A percentile compares a stretch with the other conserved stretches of the same genome.
phyloP scores from a whole-genome alignment of 2,888 invertebrate species.

The Acronicta aceris region DNA sequence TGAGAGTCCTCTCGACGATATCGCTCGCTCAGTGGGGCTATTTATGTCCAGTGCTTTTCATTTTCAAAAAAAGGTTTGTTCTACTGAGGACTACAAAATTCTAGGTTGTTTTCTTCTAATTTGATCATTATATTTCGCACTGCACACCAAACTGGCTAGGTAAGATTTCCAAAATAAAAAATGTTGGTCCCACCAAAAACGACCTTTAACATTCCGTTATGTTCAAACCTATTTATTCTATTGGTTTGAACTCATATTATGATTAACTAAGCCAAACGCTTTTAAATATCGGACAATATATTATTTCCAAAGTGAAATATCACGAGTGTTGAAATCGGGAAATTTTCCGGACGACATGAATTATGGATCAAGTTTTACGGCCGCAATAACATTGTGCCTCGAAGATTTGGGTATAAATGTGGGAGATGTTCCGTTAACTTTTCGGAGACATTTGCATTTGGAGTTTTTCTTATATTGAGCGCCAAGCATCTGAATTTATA shows the following conservation, averaged over 20 bases:
- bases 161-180: too few relatives aligned
- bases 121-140: too few relatives aligned
- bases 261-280: constrained; percentile 24
- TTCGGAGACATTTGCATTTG: constrained; percentile 33
- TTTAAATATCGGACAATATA: constrained; percentile 22
- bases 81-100: too few relatives aligned
- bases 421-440: constrained; percentile 50
- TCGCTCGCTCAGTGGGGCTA: too few relatives aligned
- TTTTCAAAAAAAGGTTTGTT: too few relatives aligned
- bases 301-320: constrained; percentile 18
- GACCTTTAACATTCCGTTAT: neutral
- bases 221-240: neutral
- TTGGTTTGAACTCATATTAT: neutral
- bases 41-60: too few relatives aligned
- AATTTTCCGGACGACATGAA: constrained; percentile 33
- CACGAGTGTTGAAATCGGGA: constrained; percentile 35
- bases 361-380: constrained; percentile 47
- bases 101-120: too few relatives aligned
- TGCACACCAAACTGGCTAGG: too few relatives aligned
- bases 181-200: neutral
- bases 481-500: constrained; percentile 2
- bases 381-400: constrained; percentile 18
- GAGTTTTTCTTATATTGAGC: constrained; percentile 19
- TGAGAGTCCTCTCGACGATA: too few relatives aligned
- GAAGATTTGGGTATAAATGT: constrained; percentile 29